A percentile compares a stretch with the other conserved stretches of the same genome.
Conservation (phyloP, 2,888 invertebrate species). For the Acanthosepion esculentum region DNA sequence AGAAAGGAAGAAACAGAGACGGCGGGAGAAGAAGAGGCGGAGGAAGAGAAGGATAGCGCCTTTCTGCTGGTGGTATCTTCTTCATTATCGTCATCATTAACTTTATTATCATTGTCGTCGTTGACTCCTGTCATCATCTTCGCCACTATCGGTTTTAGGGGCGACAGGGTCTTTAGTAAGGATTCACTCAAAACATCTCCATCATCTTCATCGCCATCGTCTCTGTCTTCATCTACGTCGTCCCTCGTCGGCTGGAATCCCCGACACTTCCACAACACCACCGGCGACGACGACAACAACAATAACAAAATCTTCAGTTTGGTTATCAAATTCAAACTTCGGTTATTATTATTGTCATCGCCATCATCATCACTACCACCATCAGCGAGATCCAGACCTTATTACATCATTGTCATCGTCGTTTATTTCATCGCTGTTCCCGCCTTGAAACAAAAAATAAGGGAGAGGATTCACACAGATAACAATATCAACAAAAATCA, state of each 20-base stretch:
- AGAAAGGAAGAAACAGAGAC: not conserved
- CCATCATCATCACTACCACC: not conserved
- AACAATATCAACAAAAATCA: not conserved
- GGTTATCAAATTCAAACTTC: slow-evolving; percentile 33
- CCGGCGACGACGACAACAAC: not conserved
- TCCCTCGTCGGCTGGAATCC: not conserved
- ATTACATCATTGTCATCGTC: not conserved
- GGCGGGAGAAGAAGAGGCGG: not conserved
- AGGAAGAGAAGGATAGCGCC: not conserved
- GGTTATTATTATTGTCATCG: not conserved
- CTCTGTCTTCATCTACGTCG: not conserved
- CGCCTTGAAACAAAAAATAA: not conserved
- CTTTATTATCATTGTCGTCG: not conserved
- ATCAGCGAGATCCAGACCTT: not conserved
- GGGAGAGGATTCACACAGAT: not conserved
- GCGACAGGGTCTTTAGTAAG: not conserved
- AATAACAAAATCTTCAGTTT: not conserved
- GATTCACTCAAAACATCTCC: not conserved
- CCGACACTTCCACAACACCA: not conserved
- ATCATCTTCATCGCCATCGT: not conserved
- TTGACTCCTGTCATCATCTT: not conserved
- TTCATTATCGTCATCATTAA: not conserved
- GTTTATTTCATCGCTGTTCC: slow-evolving; percentile 33
- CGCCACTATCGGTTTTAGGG: not conserved
- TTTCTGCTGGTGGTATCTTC: not conserved